Evolutionary conservation across 2,113 vertebrate species (phyloP).

Genomic region (Oenanthe oenanthe): DNA sequence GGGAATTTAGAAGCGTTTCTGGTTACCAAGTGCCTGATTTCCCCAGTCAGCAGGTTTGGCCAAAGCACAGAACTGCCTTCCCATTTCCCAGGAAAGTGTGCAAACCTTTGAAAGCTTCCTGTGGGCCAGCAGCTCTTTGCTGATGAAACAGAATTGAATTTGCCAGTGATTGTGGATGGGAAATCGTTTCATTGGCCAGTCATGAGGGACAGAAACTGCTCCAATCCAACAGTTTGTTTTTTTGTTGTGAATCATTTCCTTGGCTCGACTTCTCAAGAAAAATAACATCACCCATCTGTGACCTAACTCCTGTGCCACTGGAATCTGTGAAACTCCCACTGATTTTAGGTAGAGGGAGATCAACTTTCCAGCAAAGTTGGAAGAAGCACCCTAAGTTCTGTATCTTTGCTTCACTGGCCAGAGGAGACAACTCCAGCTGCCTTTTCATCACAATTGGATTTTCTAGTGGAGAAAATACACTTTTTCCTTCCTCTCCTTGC

Average conservation of each 20-base stretch:
- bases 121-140: background rate
- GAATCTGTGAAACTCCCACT: background rate
- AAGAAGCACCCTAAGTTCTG: background rate
- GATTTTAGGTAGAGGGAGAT: background rate
- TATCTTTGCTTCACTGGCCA: background rate
- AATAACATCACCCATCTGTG: constrained; percentile 21
- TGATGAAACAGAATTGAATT: background rate
- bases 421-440: background rate
- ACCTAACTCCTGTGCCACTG: background rate
- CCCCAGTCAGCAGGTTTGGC: background rate
- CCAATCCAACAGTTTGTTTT: background rate
- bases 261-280: background rate
- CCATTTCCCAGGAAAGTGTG: background rate
- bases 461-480: background rate
- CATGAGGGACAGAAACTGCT: background rate
- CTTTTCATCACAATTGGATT: background rate
- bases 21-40: background rate
- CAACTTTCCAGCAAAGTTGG: background rate
- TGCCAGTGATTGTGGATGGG: background rate
- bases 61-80: background rate
- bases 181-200: background rate
- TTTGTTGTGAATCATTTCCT: constrained; percentile 27
- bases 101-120: background rate
- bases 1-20: constrained; percentile 9
- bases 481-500: background rate